phyloP scores from a whole-genome alignment of 2,797 vertebrate species.

The Gymnothorax javanicus region DNA sequence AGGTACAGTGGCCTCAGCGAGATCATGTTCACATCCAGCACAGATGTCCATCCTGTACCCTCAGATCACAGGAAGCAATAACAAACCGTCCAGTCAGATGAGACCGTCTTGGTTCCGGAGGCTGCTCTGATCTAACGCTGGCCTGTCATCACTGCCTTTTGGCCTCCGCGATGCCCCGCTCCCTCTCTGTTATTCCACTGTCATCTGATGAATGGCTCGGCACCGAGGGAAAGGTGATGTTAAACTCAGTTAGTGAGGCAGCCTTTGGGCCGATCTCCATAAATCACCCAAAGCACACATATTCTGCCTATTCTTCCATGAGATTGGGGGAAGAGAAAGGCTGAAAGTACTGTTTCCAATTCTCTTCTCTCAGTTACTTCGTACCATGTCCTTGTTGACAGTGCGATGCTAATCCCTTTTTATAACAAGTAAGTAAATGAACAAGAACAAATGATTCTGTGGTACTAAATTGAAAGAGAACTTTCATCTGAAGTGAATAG shows the following conservation, averaged over 20 bases:
- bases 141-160: neutral
- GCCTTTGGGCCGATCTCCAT: neutral
- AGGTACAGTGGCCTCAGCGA: neutral
- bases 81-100: neutral
- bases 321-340: neutral
- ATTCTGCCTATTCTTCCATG: neutral
- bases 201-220: neutral
- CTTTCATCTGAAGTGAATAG: no score
- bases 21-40: neutral
- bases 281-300: neutral
- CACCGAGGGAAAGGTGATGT: slow-evolving; percentile 2
- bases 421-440: neutral
- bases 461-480: no score
- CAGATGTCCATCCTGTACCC: neutral
- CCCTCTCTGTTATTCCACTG: neutral
- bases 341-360: neutral
- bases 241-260: neutral
- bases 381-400: neutral
- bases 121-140: neutral
- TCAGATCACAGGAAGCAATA: neutral
- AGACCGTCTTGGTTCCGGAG: neutral
- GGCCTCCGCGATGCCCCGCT: neutral
- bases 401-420: neutral
- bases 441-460: neutral
- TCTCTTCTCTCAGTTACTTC: neutral